Conservation (phyloP, 2,888 invertebrate species). For the Itoplectis maculator region DNA sequence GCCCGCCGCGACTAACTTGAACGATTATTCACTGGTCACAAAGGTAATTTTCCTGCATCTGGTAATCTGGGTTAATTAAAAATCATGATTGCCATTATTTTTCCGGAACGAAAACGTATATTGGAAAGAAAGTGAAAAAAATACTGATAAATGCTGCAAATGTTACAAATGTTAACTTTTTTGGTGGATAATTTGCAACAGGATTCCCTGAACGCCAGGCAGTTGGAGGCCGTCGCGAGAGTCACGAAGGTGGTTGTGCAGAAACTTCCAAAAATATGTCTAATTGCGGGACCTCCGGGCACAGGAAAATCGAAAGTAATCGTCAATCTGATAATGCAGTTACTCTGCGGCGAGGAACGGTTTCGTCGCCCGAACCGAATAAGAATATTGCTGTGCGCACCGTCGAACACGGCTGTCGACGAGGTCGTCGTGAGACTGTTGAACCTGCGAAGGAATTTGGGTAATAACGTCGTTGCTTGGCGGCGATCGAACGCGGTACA, state of each 20-base stretch:
- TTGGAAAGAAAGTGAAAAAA: too few relatives aligned
- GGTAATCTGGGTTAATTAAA: too few relatives aligned
- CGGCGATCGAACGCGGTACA: background rate
- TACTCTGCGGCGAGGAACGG: slow-evolving; percentile 85
- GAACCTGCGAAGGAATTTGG: background rate
- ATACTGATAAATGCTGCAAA: too few relatives aligned
- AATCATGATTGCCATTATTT: too few relatives aligned
- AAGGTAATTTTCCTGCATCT: too few relatives aligned
- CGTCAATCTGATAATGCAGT: slow-evolving; percentile 89
- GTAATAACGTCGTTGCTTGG: background rate
- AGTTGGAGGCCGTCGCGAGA: slow-evolving; percentile 87
- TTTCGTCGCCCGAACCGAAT: slow-evolving; percentile 83
- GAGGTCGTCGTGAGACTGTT: slow-evolving; percentile 85
- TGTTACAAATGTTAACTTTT: slow-evolving; percentile 69
- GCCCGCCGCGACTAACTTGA: slow-evolving; percentile 49
- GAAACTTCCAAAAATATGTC: slow-evolving; percentile 88
- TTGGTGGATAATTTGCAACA: slow-evolving; percentile 71
- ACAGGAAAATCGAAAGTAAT: slow-evolving; percentile 95
- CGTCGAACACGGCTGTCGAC: slow-evolving; percentile 95
- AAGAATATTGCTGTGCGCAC: slow-evolving; percentile 92
- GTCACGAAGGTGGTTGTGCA: slow-evolving; percentile 85
- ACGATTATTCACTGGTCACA: slow-evolving; percentile 65
- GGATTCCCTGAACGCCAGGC: slow-evolving; percentile 87
- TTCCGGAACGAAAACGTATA: too few relatives aligned
- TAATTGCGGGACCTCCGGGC: slow-evolving; percentile 93